Percentiles rank a stretch among this genome's conserved stretches.
Conservation (phyloP, 2,113 vertebrate species). For the Grammomys dolichurus region DNA sequence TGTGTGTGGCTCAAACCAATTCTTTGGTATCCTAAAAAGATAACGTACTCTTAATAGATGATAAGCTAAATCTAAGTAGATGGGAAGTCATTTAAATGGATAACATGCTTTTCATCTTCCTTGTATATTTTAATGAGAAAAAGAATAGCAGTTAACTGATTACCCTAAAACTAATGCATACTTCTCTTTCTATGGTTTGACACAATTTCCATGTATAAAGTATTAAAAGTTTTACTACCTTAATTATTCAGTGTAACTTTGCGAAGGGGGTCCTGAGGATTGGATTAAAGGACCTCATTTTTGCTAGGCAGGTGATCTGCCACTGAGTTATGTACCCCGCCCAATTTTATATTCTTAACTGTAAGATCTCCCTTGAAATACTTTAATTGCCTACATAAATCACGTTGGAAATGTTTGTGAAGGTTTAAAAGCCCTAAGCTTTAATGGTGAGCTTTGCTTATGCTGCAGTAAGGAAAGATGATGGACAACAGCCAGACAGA, state of each 20-base stretch:
- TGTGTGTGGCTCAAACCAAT: background rate
- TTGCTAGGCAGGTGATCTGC: background rate
- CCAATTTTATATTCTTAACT: conserved; percentile 20
- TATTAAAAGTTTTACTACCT: conserved; percentile 29
- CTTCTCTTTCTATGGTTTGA: conserved; percentile 30
- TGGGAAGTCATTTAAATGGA: background rate
- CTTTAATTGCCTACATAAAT: conserved; percentile 55
- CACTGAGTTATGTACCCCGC: background rate
- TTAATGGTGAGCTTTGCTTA: conserved; percentile 23
- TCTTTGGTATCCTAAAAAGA: background rate
- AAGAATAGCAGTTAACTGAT: background rate
- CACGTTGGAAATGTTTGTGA: conserved; percentile 55
- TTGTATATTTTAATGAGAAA: conserved; percentile 36
- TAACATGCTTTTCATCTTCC: background rate
- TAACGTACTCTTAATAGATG: background rate
- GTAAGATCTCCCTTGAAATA: background rate
- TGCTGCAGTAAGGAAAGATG: conserved; percentile 57
- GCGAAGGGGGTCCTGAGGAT: background rate
- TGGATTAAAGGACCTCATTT: background rate
- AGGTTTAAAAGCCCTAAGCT: conserved; percentile 37
- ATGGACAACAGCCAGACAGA: conserved; percentile 27
- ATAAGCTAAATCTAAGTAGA: background rate
- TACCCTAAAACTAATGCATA: background rate
- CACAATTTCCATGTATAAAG: background rate
- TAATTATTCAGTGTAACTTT: conserved; percentile 50